Percentiles rank a stretch among this genome's conserved stretches.
phyloP scores from a whole-genome alignment of 2,888 invertebrate species.

The Hirtodrosophila histrioides region DNA sequence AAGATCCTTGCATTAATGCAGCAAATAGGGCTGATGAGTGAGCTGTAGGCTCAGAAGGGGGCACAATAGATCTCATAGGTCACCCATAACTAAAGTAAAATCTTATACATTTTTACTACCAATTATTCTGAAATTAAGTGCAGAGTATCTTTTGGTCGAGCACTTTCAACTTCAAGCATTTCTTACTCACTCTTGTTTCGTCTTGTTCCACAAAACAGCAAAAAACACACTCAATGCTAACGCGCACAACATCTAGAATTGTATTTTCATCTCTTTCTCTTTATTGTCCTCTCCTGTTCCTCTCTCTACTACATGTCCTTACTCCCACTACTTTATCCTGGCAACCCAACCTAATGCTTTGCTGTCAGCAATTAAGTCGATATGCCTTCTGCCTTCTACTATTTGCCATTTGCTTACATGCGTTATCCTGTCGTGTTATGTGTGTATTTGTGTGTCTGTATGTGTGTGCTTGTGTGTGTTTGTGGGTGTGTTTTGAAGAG shows the following conservation, averaged over 20 bases:
- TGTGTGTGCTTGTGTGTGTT: slow-evolving; percentile 9
- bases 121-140: background rate
- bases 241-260: slow-evolving; percentile 4
- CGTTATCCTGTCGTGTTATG: slow-evolving; percentile 50
- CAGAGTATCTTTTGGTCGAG: slow-evolving; percentile 6
- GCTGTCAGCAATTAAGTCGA: slow-evolving; percentile 70
- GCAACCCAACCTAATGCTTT: slow-evolving; percentile 45
- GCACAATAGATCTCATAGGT: no score
- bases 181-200: background rate
- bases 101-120: background rate
- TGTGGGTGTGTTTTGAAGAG: slow-evolving; percentile 49
- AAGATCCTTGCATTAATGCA: no score
- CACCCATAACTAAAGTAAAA: no score
- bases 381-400: slow-evolving; percentile 56
- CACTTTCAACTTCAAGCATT: background rate
- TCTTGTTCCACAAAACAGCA: slow-evolving; percentile 23
- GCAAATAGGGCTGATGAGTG: no score
- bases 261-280: background rate
- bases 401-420: slow-evolving; percentile 61
- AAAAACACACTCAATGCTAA: slow-evolving; percentile 5
- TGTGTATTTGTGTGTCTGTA: slow-evolving; percentile 16
- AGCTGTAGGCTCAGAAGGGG: no score
- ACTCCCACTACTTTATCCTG: slow-evolving; percentile 1
- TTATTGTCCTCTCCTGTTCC: background rate
- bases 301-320: background rate